Percentiles rank a stretch among this genome's conserved stretches.
These are phyloP conservation scores for Discoglossus pictus DNA, from an alignment of 2,797 vertebrate species.

Conservation along the genomic window DNA sequence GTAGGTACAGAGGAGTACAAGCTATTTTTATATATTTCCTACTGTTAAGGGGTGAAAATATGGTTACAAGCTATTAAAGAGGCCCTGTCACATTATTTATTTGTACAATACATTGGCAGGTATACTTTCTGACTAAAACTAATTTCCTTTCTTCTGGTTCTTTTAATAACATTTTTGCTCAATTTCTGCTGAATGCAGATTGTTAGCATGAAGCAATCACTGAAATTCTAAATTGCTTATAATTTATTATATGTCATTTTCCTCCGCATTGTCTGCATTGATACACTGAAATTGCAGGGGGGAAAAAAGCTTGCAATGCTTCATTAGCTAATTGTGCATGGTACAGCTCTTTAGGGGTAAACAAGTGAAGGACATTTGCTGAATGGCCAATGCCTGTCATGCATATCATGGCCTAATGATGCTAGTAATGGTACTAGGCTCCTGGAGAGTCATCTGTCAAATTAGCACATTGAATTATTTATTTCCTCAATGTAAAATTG, in stretches of 20 bases:
- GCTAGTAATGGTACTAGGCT: slow-evolving; percentile 75
- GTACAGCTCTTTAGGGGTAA: slow-evolving; percentile 77
- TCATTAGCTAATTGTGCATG: slow-evolving; percentile 82
- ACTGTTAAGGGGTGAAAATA: slow-evolving; percentile 37
- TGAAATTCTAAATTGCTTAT: slow-evolving; percentile 65
- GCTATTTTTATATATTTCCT: slow-evolving; percentile 17
- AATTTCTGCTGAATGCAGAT: slow-evolving; percentile 41
- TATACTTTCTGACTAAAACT: slow-evolving; percentile 29
- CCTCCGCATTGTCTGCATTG: slow-evolving; percentile 64
- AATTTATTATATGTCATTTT: slow-evolving; percentile 66
- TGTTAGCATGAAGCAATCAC: slow-evolving; percentile 50
- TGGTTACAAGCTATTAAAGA: slow-evolving; percentile 13
- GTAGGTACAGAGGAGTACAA: background rate
- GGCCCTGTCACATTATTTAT: slow-evolving; percentile 36
- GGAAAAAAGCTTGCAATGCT: slow-evolving; percentile 68
- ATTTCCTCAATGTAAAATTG: slow-evolving; percentile 74
- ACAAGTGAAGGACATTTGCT: slow-evolving; percentile 80
- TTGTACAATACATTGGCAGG: slow-evolving; percentile 32
- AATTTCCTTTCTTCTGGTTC: slow-evolving; percentile 25
- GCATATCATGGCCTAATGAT: slow-evolving; percentile 78
- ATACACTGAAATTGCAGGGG: slow-evolving; percentile 71
- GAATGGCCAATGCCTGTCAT: slow-evolving; percentile 74
- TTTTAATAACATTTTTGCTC: slow-evolving; percentile 48
- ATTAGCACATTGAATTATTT: slow-evolving; percentile 85
- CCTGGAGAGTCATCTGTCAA: slow-evolving; percentile 82